phyloP scores from a whole-genome alignment of 2,888 invertebrate species.

The Steinernema hermaphroditum region DNA sequence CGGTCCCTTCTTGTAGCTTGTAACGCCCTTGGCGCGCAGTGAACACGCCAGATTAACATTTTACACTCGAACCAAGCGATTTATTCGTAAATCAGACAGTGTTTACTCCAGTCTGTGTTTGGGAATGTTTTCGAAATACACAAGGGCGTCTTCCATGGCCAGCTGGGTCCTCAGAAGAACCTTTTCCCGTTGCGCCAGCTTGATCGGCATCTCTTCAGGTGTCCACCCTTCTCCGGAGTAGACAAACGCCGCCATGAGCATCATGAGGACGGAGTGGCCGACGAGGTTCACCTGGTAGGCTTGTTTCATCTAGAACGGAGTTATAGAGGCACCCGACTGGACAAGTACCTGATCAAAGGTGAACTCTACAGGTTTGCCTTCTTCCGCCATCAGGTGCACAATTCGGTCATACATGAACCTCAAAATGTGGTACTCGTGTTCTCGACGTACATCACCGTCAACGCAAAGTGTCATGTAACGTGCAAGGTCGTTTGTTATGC shows the following conservation, averaged over 20 bases:
- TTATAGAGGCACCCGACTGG: too few species aligned
- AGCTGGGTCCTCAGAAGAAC: constrained; percentile 13
- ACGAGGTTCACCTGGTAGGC: constrained; percentile 9
- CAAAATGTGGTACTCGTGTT: background rate
- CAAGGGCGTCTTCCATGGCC: background rate
- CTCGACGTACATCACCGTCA: background rate
- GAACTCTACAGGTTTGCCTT: background rate
- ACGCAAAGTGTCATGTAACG: background rate
- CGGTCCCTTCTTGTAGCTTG: background rate
- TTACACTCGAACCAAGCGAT: background rate
- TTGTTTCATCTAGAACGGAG: background rate
- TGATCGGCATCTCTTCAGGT: background rate
- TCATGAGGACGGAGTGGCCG: background rate
- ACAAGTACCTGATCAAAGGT: constrained; percentile 8
- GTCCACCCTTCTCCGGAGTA: background rate
- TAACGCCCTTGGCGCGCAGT: background rate
- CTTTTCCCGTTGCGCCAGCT: background rate
- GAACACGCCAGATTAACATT: background rate
- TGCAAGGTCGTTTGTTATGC: constrained; percentile 12
- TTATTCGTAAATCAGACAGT: background rate
- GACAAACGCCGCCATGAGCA: constrained; percentile 5
- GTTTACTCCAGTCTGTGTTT: background rate
- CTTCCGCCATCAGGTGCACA: background rate
- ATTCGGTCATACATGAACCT: background rate
- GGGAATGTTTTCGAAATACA: background rate